phyloP scores from a whole-genome alignment of 2,113 vertebrate genomes.

The Harpagus bidentatus region DNA sequence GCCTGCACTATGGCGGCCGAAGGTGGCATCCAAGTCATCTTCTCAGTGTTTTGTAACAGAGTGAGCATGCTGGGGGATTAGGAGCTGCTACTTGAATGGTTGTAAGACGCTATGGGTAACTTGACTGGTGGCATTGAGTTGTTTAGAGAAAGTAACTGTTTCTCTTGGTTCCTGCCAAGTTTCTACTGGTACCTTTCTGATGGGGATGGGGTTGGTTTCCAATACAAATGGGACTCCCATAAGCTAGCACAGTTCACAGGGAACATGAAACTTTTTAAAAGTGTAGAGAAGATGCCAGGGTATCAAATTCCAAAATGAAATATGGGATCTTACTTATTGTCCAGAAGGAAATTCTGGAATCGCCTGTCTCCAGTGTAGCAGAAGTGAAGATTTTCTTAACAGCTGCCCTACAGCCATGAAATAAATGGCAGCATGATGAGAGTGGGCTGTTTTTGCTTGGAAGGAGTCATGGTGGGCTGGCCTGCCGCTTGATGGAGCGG shows the following conservation, averaged over 20 bases:
- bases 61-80: fast-evolving
- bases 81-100: not conserved
- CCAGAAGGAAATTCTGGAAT: not conserved
- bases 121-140: not conserved
- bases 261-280: not conserved
- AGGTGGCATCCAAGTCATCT: not conserved
- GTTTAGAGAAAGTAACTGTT: not conserved
- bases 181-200: not conserved
- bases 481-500: not conserved
- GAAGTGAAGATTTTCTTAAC: not conserved
- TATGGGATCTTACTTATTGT: not conserved
- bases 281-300: not conserved
- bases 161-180: not conserved
- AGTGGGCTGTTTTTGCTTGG: not conserved
- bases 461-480: not conserved
- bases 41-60: not conserved
- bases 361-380: not conserved
- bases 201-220: not conserved
- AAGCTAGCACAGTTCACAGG: not conserved
- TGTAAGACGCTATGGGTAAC: not conserved
- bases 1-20: fast-evolving
- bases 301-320: not conserved
- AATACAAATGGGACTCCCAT: not conserved
- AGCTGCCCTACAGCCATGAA: not conserved
- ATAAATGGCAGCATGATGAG: not conserved